Base-by-base conservation (phyloP, 1,140 invertebrate species). In the Euura saliciscinereae region DNA sequence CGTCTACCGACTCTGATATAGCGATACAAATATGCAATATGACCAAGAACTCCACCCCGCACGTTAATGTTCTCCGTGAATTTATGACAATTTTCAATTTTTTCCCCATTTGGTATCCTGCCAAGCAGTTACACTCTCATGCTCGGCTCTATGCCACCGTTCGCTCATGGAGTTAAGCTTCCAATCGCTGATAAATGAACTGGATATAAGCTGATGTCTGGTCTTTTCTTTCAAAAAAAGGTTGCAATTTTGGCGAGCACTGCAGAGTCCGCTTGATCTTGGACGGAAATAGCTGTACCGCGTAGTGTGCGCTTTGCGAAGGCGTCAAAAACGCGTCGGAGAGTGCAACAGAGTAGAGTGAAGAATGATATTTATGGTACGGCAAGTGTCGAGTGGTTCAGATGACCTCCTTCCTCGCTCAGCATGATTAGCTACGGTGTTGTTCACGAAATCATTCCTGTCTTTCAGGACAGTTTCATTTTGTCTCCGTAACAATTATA, bases 311-410 rank as follows among this genome's bases (percentile, higher is more conserved):
- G 13, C 51, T 8, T n/a, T 59, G 51, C 5, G 51, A n/a, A 59
- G 51, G 51, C 51, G 51, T 59, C 51, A 59, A n/a, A n/a, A 59
- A 59, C 51, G 51, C 51, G 51, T 3, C 5, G 51, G 51, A 59
- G 51, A n/a, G 8, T 6, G 51, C 51, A 4, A 4, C 46, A 59
- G 5, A 59, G 51, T 59, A 8, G 51, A 59, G 51, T 59, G 51
- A 59, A 59, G 51, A 59, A 59, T 59, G 51, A 59, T 59, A 59
- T 59, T 59, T 59, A 59, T 59, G 8, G 51, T 11, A n/a, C 51
- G 8, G 51, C 51, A 59, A 59, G 51, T 59, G 51, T 59, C 51
- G 51, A 59, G 51, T 59, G 51, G 8, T 59, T n/a, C 10, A 59
- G 51, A 59, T 59, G 51, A 59, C 51, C 51, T 59, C 4, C 51